phyloP scores from a whole-genome alignment of 2,797 vertebrate species.

The Sebastes variabilis region DNA sequence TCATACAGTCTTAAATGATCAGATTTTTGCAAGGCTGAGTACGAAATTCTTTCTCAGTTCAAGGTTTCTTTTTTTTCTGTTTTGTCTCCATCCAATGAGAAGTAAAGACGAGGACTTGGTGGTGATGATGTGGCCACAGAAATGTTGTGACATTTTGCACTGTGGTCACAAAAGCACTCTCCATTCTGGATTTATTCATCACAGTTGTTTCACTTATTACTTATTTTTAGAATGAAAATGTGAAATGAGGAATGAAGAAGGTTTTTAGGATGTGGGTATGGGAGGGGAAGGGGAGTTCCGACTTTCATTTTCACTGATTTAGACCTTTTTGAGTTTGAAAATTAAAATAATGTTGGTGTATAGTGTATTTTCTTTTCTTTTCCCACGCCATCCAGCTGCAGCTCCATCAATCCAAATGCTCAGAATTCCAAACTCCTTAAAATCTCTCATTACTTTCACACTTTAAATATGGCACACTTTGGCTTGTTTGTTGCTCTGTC shows the following conservation, averaged over 20 bases:
- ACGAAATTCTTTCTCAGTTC: neutral
- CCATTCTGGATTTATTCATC: neutral
- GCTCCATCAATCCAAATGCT: neutral
- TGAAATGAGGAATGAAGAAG: slow-evolving; percentile 10
- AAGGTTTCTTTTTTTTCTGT: neutral
- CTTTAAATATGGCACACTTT: slow-evolving; percentile 30
- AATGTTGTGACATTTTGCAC: neutral
- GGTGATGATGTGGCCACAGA: neutral
- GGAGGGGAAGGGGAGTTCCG: neutral
- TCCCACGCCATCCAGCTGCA: neutral
- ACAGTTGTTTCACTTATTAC: neutral
- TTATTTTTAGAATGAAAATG: slow-evolving; percentile 16
- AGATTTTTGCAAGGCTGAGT: neutral
- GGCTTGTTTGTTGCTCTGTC: slow-evolving; percentile 48
- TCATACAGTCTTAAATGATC: neutral
- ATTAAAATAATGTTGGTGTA: neutral
- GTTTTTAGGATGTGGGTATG: neutral
- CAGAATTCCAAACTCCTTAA: neutral
- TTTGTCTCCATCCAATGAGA: neutral
- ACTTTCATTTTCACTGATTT: slow-evolving; percentile 5
- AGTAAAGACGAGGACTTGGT: neutral
- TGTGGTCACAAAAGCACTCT: slow-evolving; percentile 5
- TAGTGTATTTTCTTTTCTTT: neutral
- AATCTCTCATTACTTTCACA: slow-evolving; percentile 8
- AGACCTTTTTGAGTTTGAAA: neutral